Evolutionary conservation across 1,140 invertebrate species (phyloP), one percentile per base, ranked within the genome.

Genomic region (Zaprionus gabonicus): DNA sequence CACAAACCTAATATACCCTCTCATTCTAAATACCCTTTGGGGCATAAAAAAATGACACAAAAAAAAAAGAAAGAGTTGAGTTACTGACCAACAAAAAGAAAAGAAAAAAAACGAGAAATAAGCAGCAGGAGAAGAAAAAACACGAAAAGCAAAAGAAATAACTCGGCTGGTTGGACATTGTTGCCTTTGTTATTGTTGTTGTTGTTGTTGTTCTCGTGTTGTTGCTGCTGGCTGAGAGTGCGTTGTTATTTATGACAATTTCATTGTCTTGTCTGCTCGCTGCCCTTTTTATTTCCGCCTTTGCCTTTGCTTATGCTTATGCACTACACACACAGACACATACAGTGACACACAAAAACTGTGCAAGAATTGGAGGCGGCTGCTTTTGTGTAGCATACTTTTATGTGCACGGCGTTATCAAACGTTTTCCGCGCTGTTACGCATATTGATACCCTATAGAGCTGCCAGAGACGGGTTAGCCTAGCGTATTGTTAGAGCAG

Each of bases 241-340:
- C 83, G 69, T 81, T 88, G 78, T 90, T 88, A 88, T 88, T 88
- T 88, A 88, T 88, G 84, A 90, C 81, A 88, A 90, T 88, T 88
- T 88, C 84, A 88, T 88, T 88, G 84, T 88, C 84, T 88, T 88
- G 85, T 90, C 84, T 82, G 67, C 85, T 84, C 68, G 81, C 85
- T 90, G 81, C 75, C 81, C 71, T 90, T 88, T 90, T 87, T 81
- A 76, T 84, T 84, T 76, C 75, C 78, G 81, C 69, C 75, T 84
- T 88, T 88, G 84, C 81, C 81, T 78, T 88, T 78, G 67, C 80
- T 87, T 83, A 80, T 78, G 67, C 80, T 87, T 83, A 80, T 86
- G 82, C 79, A 82, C 75, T 76, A 71, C 81, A 58, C 62, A 67
- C 31, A 55, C 27, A 67, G 60, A 62, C 15, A 31, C 31, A 38